Base-by-base conservation (phyloP, 2,797 vertebrate genomes). In the Gallinago solitaria region DNA sequence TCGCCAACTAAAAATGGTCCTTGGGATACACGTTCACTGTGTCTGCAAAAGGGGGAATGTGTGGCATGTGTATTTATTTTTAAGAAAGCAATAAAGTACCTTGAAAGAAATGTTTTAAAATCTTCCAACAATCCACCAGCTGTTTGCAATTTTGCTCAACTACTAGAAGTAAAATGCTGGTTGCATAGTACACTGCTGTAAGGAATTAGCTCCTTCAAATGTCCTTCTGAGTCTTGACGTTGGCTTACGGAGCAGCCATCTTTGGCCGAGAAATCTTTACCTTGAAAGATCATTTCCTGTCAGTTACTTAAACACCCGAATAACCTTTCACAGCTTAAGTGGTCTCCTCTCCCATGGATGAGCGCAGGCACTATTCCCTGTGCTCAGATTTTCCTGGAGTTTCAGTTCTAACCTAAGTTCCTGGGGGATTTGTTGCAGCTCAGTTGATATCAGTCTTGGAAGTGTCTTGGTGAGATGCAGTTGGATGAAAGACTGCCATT, bases 71-170 rank as follows among this genome's bases (percentile, higher is more conserved):
- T 95, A 81, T 95, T 89, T 96, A 60, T 94, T 96, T 96, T 93
- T 84, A 74, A 96, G 90, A 95, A 95, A 93, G 94, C 83, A 96
- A 93, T 97, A 95, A 96, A 16, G 19, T 90, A 96, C 91, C 95
- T 97, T 83, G 94, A 96, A 96, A 97, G 73, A 96, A 97, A 76
- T 57, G 84, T 83, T 97, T 90, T 92, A 63, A 96, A 94, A 83
- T 88, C 93, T 96, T 95, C 94, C 93, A 96, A 39, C 73, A 64
- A 82, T 68, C 92, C 56, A 16, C 89, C 97, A 97, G 96, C 95
- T 98, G 96, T 96, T 96, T 96, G 97, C 90, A 96, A 96, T 98
- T 97, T 96, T 82, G 53, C 94, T 96, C 95, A 48, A 69, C 95
- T 95, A 82, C 95, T 89, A 89, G 93, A 90, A 96, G 89, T 76